phyloP scores from a whole-genome alignment of 2,113 vertebrate species.

The Chaetodon trifascialis region DNA sequence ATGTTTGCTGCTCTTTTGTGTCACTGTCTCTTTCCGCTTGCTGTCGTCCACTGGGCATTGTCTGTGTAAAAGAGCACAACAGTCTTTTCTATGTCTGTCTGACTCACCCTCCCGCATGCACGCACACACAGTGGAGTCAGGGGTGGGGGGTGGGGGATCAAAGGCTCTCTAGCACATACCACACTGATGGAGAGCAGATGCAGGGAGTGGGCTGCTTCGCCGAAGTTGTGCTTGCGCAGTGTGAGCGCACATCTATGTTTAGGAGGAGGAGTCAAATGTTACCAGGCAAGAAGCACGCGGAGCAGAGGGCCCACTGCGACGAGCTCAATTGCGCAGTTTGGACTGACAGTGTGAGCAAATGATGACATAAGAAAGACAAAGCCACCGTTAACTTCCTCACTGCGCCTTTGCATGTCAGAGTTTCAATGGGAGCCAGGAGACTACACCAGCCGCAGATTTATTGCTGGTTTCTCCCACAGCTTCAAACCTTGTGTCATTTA shows the following conservation, averaged over 20 bases:
- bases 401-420: slow-evolving; percentile 11
- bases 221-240: slow-evolving; percentile 69
- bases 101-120: slow-evolving; percentile 44
- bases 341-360: slow-evolving; percentile 35
- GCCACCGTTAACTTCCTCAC: slow-evolving; percentile 41
- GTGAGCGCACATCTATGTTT: slow-evolving; percentile 68
- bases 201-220: slow-evolving; percentile 77
- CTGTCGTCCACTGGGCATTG: slow-evolving; percentile 70
- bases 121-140: slow-evolving; percentile 43
- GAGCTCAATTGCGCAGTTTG: slow-evolving; percentile 62
- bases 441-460: slow-evolving; percentile 27
- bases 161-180: slow-evolving; percentile 83
- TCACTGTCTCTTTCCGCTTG: slow-evolving; percentile 62
- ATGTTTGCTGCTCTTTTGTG: slow-evolving; percentile 79
- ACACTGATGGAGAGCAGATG: slow-evolving; percentile 86
- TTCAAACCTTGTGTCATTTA: neutral
- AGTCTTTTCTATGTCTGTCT: slow-evolving; percentile 71
- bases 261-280: slow-evolving; percentile 70
- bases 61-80: slow-evolving; percentile 66
- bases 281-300: slow-evolving; percentile 63
- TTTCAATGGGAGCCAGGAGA: slow-evolving; percentile 36
- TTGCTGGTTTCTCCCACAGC: neutral
- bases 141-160: slow-evolving; percentile 68
- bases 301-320: slow-evolving; percentile 47
- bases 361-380: slow-evolving; percentile 61